Evolutionary conservation across 2,888 invertebrate species (phyloP), one percentile per base, ranked within the genome.

Genomic region (Protonemura montana): DNA sequence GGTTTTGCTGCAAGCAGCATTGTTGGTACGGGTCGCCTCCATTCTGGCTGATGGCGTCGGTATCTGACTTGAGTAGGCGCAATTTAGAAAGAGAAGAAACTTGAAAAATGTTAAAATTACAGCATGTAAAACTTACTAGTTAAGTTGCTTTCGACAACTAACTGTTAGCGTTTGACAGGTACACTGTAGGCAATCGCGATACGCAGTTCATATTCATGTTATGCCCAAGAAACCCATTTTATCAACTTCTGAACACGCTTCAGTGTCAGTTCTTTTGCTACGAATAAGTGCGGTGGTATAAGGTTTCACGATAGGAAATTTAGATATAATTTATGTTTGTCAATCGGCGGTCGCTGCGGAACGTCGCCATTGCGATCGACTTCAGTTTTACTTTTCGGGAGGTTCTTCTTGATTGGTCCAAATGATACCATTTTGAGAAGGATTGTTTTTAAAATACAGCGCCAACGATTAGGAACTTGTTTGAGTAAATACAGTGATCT

Each of bases 1-100:
- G 27, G 88, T 86, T 84, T 88, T 89, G 83, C 82, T 88, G 86
- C 86, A 88, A 28, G 86, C 85, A 29, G 88, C 88, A 29, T 87
- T 87, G 76, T n/a, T 81, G 16, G 29, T 30, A 28, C 29, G n/a
- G 13, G n/a, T 27, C 10, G 81, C 21, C 81, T 81, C 81, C 81
- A 81, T 81, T 81, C 81, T 30, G 13, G 10, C 78, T 59, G 59
- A 59, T 21, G 13, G 59, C 21, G 1, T 21, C 59, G 59, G 59
- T 59, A 59, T 59, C 59, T 59, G 59, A 21, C 16, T 21, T 21
- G 13, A 59, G 59, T 21, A 7, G 21, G 59, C 21, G 59, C 59
- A 59, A 10, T 2, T 59, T 59, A 59, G 59, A 59, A 21, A 59
- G 59, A 59, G 59, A 35, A 35, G 59, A 16, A 59, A 21, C 59